Conservation (phyloP, 2,797 vertebrate species). For the Dendrocincla fuliginosa region DNA sequence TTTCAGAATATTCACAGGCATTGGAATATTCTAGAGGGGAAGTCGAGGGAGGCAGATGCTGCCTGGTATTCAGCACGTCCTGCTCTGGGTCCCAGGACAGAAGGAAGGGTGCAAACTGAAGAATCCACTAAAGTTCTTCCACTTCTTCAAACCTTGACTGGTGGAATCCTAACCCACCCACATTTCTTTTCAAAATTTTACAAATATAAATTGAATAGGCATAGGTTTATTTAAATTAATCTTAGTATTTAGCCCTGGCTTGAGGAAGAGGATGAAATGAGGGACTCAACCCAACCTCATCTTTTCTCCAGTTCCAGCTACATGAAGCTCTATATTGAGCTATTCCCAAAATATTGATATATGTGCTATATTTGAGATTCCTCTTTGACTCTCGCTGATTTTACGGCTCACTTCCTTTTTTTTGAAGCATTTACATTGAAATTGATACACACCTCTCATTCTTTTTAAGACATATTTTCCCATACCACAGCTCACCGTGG, state of each 20-base stretch:
- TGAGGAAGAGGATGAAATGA: not conserved
- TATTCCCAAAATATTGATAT: not conserved
- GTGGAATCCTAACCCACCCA: not conserved
- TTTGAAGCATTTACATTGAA: not conserved
- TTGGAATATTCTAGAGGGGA: not conserved
- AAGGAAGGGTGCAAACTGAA: not conserved
- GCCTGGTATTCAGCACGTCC: not conserved
- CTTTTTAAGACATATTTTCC: not conserved
- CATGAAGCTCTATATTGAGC: accelerated
- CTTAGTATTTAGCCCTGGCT: not conserved
- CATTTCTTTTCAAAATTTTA: not conserved
- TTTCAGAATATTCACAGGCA: not conserved
- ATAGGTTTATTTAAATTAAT: not conserved
- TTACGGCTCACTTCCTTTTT: not conserved
- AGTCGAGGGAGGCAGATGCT: accelerated
- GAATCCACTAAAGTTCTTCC: not conserved
- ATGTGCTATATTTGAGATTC: not conserved
- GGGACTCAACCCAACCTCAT: not conserved
- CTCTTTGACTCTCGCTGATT: not conserved
- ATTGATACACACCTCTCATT: not conserved
- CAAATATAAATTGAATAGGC: not conserved
- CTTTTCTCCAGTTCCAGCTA: not conserved
- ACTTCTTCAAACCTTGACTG: not conserved
- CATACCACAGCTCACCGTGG: not conserved
- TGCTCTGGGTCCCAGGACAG: accelerated